Conservation (phyloP, 2,797 vertebrate species). For the Pangasius macronema region DNA sequence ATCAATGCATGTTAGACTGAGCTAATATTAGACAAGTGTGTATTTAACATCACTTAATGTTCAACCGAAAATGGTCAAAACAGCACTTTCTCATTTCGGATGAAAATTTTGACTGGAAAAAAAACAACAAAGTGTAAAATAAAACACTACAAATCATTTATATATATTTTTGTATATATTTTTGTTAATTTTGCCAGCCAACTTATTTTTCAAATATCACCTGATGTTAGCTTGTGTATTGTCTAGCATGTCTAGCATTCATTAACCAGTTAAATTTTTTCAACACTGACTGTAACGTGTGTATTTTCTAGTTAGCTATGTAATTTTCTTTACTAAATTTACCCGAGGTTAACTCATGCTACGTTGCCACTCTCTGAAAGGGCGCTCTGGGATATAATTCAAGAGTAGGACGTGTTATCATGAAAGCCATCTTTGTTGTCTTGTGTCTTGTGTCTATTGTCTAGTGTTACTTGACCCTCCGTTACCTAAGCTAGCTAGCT, state of each 20-base stretch:
- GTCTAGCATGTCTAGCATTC: neutral
- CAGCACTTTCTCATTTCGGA: neutral
- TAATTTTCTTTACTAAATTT: neutral
- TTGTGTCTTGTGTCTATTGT: neutral
- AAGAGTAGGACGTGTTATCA: neutral
- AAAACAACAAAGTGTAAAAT: neutral
- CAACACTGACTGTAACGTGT: neutral
- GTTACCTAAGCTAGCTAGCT: neutral
- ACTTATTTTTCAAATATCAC: neutral
- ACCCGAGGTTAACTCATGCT: neutral
- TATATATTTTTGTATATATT: neutral
- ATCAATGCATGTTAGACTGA: neutral
- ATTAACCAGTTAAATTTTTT: neutral
- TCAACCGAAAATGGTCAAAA: neutral
- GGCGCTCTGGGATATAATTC: neutral
- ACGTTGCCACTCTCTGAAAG: neutral
- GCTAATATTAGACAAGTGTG: neutral
- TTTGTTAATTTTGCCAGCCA: neutral
- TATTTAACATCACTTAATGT: neutral
- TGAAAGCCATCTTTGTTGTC: neutral
- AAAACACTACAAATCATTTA: neutral
- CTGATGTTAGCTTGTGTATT: neutral
- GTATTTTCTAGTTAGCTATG: neutral
- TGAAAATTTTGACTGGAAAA: neutral
- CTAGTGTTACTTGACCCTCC: neutral